Conservation (phyloP, 2,888 invertebrate species). For the Crocallis elinguaria region DNA sequence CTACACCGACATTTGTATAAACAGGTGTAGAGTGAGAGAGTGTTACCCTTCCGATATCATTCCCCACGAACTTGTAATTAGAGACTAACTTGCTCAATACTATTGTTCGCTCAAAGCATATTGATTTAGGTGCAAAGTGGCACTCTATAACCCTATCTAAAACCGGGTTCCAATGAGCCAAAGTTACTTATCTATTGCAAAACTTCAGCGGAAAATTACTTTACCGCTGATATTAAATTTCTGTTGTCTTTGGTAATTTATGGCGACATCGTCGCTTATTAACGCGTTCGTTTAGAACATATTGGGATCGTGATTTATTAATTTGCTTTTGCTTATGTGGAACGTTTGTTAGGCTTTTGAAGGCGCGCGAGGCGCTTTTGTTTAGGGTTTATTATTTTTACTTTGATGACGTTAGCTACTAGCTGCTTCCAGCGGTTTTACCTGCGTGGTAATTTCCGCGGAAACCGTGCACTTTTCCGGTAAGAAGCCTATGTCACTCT, state of each 20-base stretch:
- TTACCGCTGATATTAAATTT: constrained; percentile 79
- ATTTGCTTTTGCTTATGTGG: constrained; percentile 29
- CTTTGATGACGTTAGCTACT: background rate
- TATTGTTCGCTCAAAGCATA: constrained; percentile 65
- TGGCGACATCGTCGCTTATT: constrained; percentile 61
- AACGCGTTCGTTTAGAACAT: constrained; percentile 55
- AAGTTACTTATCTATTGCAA: constrained; percentile 75
- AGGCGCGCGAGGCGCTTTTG: background rate
- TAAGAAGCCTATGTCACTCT: background rate
- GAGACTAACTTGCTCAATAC: constrained; percentile 43
- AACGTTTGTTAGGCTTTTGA: constrained; percentile 5
- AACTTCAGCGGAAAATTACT: constrained; percentile 77
- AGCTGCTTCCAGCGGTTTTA: no score
- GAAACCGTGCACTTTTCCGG: no score
- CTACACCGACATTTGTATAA: constrained; percentile 7
- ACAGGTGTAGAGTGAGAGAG: background rate
- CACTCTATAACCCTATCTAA: constrained; percentile 67
- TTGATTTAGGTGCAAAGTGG: constrained; percentile 68
- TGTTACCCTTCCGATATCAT: constrained; percentile 35
- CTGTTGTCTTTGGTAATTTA: constrained; percentile 77
- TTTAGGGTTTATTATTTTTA: background rate
- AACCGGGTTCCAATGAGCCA: constrained; percentile 60
- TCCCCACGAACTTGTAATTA: constrained; percentile 45
- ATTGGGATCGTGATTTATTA: constrained; percentile 48
- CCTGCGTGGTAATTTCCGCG: no score